Evolutionary conservation across 2,888 invertebrate species (phyloP), one percentile per base, ranked within the genome.

Genomic region (Nezara viridula): DNA sequence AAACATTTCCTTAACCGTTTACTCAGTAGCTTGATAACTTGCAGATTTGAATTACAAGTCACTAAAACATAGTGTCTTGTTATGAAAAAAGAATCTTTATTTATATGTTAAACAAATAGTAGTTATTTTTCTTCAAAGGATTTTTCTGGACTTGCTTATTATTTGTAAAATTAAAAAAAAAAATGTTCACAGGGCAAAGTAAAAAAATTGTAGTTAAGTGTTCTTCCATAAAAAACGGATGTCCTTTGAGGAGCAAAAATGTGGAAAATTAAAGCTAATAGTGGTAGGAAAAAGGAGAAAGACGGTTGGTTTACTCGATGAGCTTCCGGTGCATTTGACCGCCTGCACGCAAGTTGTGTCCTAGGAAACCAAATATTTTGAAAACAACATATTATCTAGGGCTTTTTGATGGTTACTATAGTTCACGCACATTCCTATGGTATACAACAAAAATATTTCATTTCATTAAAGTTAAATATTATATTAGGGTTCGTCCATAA

Each of bases 261-360:
- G 66, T 73, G 66, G 66, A 73, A 73, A 73, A 73, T 73, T 37
- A n/a, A 44, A 47, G 81, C 40, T 47, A 81, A 81, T 81, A 81
- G 44, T 81, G 81, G 44, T n/a, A 10, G 44, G 44, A 81, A 81
- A 14, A n/a, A 40, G 44, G 44, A 81, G 81, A 19, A 37, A 14
- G 66, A 37, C 32, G 44, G 81, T 44, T 81, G 44, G 81, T 81
- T 81, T 81, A 81, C 81, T 40, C 37, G 44, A 81, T n/a, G 44
- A 44, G 47, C 44, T 81, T 81, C 81, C 81, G 81, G 81, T 81
- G 44, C 44, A n/a, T 81, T 47, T 47, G 81, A 44, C 81, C 81
- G 81, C 81, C 81, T 81, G 44, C 81, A 44, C n/a, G 44, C 81
- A 81, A 12, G 21, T 47, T n/a, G n/a, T 47, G 44, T n/a, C 44